Base-by-base conservation (phyloP, 1,140 invertebrate species). In the Ylistrum balloti region DNA sequence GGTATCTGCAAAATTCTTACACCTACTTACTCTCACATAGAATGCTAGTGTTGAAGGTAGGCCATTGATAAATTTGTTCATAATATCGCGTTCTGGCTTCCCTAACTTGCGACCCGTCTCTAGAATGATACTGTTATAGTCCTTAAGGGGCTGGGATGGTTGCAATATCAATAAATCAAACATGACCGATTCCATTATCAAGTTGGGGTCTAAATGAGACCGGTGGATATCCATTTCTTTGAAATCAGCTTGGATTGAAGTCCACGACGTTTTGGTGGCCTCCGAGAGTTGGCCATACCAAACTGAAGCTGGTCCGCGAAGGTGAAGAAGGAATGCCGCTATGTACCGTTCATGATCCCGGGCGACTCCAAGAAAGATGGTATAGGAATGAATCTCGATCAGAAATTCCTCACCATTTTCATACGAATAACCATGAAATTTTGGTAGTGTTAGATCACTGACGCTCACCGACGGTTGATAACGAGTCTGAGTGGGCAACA, bases 321-420 rank as follows among this genome's bases (percentile, higher is more conserved):
- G 41, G 87, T 90, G 88, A 13, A 89, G 32, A 86, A 86, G 88
- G 33, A 89, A 86, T 10, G 88, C 85, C 2, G 88, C 88, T 86
- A 89, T 89, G 22, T 17, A 86, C 33, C 88, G 3, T 9, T 89
- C 48, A n/a, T 34, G 28, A 11, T 87, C 86, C 15, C 1, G 7
- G 15, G n/a, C 0, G 9, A 88, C 32, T 7, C 33, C 33, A 22
- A 85, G 88, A 15, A 89, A 35, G 11, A 35, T 85, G 0, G 9
- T 28, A 34, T 38, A 89, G 7, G 88, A 89, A 32, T 85, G 32
- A n/a, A 89, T 85, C 85, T 89, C 74, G 3, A 5, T 22, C n/a
- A 89, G 56, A 38, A 89, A 89, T 28, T 86, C 33, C 15, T 28
- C 20, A 2, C 32, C 33, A 86, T 86, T 89, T 86, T 89, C 88